Evolutionary conservation across 2,888 invertebrate genomes (phyloP), one percentile per base, ranked within the genome.

Genomic region (Habroteleia sp.): DNA sequence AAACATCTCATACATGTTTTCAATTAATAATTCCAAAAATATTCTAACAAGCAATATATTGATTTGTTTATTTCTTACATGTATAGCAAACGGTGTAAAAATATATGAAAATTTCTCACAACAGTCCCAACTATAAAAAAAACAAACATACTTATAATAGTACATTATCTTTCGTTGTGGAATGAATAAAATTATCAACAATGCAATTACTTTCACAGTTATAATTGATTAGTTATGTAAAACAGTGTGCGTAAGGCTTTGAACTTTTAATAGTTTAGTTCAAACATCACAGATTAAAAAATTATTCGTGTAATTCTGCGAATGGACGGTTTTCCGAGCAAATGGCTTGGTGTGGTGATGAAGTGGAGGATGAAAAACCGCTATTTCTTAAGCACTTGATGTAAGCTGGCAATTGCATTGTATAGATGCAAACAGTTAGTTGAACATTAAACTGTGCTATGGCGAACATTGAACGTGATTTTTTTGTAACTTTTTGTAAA

Each of bases 21-120:
- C n/a, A n/a, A n/a, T n/a, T n/a, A n/a, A n/a, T n/a, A n/a, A n/a
- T n/a, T n/a, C n/a, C n/a, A n/a, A n/a, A n/a, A n/a, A n/a, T n/a
- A n/a, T n/a, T n/a, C n/a, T n/a, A 42, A 58, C 25, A 60, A 60
- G 46, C 60, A 7, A 46, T 46, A 60, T 37, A 14, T n/a, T n/a
- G 0, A 31, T 42, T 3, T 42, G n/a, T 3, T 56, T 8, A n/a
- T 37, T 0, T 5, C 46, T 20, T 6, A 37, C 27, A 27, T 35
- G n/a, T 4, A 46, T 48, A 60, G 37, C 60, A 44, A 60, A 60
- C 17, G 0, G 14, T 60, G 17, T 17, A 60, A 37, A 60, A 46
- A 60, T 63, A 50, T 48, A 48, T 63, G 50, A 29, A 48, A 63
- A 63, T 4, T 48, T 20, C 16, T 37, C 17, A 31, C 25, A 39